These are phyloP conservation scores for Brachionus calyciflorus DNA, from an alignment of 1,140 invertebrate species.

Conservation along the genomic window DNA sequence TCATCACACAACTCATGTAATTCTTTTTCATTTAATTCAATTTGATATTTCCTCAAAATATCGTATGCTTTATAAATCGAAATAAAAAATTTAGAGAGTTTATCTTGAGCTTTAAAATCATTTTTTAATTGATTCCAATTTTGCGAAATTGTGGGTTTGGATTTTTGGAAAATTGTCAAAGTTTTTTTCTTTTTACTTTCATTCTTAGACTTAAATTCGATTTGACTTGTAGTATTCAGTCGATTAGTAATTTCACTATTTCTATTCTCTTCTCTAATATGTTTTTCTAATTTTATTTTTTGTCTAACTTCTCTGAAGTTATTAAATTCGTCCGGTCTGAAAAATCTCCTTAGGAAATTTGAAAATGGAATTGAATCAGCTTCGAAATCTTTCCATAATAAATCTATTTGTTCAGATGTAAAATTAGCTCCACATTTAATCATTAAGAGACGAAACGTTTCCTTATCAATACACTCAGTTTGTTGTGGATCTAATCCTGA, in stretches of 20 bases:
- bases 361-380: constrained; percentile 33
- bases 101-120: constrained; percentile 14
- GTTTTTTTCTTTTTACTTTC: neutral
- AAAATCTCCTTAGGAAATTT: constrained; percentile 4
- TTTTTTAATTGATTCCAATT: neutral
- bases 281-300: neutral
- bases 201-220: neutral
- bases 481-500: constrained; percentile 12
- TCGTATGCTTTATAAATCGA: neutral
- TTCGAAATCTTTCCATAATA: constrained; percentile 36
- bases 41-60: neutral
- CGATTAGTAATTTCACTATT: neutral
- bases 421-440: constrained; percentile 12
- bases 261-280: neutral
- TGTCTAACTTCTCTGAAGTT: constrained; percentile 12
- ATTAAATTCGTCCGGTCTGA: constrained; percentile 11
- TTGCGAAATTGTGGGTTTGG: neutral
- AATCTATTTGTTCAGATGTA: constrained; percentile 8
- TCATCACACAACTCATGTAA: constrained; percentile 7
- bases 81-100: neutral
- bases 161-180: neutral
- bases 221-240: neutral
- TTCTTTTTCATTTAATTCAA: neutral
- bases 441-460: constrained; percentile 16
- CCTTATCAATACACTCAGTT: constrained; percentile 10